phyloP scores from a whole-genome alignment of 2,113 vertebrate genomes.

The Oophaga pumilio region DNA sequence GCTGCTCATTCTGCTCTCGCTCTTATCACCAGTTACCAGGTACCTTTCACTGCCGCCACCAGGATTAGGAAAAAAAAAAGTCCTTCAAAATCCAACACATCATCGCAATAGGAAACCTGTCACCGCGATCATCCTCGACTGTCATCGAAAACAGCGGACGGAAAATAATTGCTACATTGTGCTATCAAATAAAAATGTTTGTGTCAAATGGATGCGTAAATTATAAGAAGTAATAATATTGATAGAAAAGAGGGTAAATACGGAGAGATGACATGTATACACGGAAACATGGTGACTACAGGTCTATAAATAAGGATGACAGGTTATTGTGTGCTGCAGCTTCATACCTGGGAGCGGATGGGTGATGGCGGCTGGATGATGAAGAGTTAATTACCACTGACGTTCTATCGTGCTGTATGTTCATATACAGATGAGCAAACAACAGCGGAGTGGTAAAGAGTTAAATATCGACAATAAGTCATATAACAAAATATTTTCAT shows the following conservation, averaged over 20 bases:
- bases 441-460: background rate
- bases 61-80: background rate
- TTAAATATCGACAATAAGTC: background rate
- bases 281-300: background rate
- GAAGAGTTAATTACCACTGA: background rate
- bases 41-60: background rate
- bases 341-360: background rate
- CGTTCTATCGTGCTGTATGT: background rate
- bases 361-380: background rate
- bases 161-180: background rate
- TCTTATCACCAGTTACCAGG: conserved; percentile 24
- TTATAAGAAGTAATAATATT: background rate
- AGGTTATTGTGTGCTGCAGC: background rate
- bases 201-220: background rate
- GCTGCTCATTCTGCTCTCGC: background rate
- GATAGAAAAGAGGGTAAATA: conserved; percentile 7
- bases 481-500: background rate
- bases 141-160: background rate
- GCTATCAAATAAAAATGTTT: background rate
- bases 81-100: background rate
- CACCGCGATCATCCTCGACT: background rate
- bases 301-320: background rate
- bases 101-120: background rate
- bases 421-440: background rate
- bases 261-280: background rate